phyloP scores from a whole-genome alignment of 2,888 invertebrate genomes.

The Hemicrepidius hirtus region DNA sequence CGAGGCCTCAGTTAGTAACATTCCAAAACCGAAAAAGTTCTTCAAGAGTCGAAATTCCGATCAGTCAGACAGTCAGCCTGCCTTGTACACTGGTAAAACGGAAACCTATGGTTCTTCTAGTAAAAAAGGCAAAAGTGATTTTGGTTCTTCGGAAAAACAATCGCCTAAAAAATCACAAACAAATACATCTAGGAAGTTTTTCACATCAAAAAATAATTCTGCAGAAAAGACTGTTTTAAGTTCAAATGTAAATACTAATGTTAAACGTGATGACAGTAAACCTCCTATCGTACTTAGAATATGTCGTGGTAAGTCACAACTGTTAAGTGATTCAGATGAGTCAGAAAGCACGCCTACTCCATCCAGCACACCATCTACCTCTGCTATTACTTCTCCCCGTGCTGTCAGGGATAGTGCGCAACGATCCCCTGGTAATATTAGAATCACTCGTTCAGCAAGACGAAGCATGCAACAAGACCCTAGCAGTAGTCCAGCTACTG shows the following conservation, averaged over 20 bases:
- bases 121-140: slow-evolving; percentile 63
- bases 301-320: slow-evolving; percentile 82
- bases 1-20: slow-evolving; percentile 70
- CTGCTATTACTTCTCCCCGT: slow-evolving; percentile 70
- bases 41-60: slow-evolving; percentile 89
- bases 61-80: slow-evolving; percentile 71
- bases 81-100: slow-evolving; percentile 61
- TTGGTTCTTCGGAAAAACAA: slow-evolving; percentile 68
- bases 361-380: slow-evolving; percentile 75
- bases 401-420: slow-evolving; percentile 63
- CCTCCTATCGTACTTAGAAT: slow-evolving; percentile 92
- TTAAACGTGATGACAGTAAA: slow-evolving; percentile 63
- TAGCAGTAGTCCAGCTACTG: slow-evolving; percentile 69
- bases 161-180: slow-evolving; percentile 56
- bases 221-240: slow-evolving; percentile 66
- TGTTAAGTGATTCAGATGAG: slow-evolving; percentile 72
- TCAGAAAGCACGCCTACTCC: slow-evolving; percentile 72
- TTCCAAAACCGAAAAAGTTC: slow-evolving; percentile 88
- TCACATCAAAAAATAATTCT: slow-evolving; percentile 66
- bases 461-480: slow-evolving; percentile 71
- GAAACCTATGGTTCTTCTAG: slow-evolving; percentile 47
- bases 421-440: slow-evolving; percentile 62
- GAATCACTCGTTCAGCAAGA: slow-evolving; percentile 70
- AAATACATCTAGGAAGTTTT: slow-evolving; percentile 65
- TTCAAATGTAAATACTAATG: slow-evolving; percentile 65